A percentile compares a stretch with the other conserved stretches of the same genome.
Conservation (phyloP, 2,797 vertebrate genomes). For the Cephalopachus bancanus region DNA sequence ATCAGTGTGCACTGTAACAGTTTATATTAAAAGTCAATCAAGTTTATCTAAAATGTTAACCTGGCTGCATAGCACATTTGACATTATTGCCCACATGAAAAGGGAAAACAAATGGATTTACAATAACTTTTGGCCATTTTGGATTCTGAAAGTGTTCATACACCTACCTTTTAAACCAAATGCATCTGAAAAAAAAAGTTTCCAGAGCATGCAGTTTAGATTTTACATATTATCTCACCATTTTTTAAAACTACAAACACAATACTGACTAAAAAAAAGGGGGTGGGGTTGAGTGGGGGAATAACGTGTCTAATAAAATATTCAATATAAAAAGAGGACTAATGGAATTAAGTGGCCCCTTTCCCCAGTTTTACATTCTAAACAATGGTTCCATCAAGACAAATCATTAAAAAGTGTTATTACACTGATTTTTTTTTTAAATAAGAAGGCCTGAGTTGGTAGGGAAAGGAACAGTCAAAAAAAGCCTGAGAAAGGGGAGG, state of each 20-base stretch:
- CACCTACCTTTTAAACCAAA: conserved; percentile 85
- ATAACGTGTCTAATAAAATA: conserved; percentile 85
- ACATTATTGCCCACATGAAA: conserved; percentile 97
- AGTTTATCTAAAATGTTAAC: conserved; percentile 95
- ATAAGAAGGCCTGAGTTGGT: conserved; percentile 97
- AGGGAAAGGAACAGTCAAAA: conserved; percentile 95
- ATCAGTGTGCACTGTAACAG: conserved; percentile 96
- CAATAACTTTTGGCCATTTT: conserved; percentile 88
- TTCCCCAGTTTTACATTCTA: conserved; percentile 95
- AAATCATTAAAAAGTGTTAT: conserved; percentile 90
- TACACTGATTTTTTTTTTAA: conserved; percentile 89
- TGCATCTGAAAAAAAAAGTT: conserved; percentile 88
- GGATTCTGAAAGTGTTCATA: conserved; percentile 84
- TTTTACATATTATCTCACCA: conserved; percentile 80
- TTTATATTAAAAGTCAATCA: conserved; percentile 92
- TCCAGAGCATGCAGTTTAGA: conserved; percentile 82
- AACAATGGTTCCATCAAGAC: conserved; percentile 91
- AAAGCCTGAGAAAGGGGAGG: conserved; percentile 93
- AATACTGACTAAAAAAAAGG: conserved; percentile 87
- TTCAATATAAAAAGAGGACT: conserved; percentile 87
- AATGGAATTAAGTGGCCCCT: conserved; percentile 90
- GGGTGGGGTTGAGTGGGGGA: background rate
- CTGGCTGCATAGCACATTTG: conserved; percentile 98
- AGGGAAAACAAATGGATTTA: conserved; percentile 89
- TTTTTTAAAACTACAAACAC: conserved; percentile 87